Base-by-base conservation (phyloP, 1,140 invertebrate genomes). In the Magallana ariakensis region DNA sequence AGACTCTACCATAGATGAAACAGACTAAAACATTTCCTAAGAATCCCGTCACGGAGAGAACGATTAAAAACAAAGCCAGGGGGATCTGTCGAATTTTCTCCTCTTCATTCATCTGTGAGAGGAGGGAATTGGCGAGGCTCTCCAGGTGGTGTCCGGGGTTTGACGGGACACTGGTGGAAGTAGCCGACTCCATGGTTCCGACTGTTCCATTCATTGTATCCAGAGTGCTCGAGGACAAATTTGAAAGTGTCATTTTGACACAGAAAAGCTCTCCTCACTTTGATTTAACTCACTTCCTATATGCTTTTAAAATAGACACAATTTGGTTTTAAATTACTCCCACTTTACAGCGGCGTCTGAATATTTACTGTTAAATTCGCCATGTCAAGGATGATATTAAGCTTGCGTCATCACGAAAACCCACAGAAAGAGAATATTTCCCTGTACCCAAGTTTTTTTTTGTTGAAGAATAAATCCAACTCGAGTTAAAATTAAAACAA, bases 1-100 rank as follows among this genome's bases (percentile, higher is more conserved):
- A 89, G 9, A 89, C 83, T 22, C 26, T 54, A 2, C 57, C 80
- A 85, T 89, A 89, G 9, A 89, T 89, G n/a, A 85, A 89, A 46
- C 75, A 83, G 2, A 89, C 88, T 13, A 89, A 56, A 7, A 53
- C 13, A 70, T 89, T 89, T 75, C 88, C 88, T 11, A 84, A 75
- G 1, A 85, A 58, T 81, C 88, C 88, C 5, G 57, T 57, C 19
- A 89, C 19, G 15, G 85, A 86, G 7, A 89, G 16, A 33, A 87
- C 9, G 9, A 56, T 75, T 22, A 89, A 58, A 85, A 81, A 89
- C 6, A 89, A 56, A 13, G 88, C 54, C 57, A 89, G 22, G 15
- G 88, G 88, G 22, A 89, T 85, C 22, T 89, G 88, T 10, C 84
- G 57, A 13, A 83, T 22, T 53, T 80, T 58, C 19, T 88, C 87